A percentile compares a stretch with the other conserved stretches of the same genome.
Evolutionary conservation across 64 coral and sea anemone genomes (phyloP).

Genomic region (Stichodactyla mertensii): DNA sequence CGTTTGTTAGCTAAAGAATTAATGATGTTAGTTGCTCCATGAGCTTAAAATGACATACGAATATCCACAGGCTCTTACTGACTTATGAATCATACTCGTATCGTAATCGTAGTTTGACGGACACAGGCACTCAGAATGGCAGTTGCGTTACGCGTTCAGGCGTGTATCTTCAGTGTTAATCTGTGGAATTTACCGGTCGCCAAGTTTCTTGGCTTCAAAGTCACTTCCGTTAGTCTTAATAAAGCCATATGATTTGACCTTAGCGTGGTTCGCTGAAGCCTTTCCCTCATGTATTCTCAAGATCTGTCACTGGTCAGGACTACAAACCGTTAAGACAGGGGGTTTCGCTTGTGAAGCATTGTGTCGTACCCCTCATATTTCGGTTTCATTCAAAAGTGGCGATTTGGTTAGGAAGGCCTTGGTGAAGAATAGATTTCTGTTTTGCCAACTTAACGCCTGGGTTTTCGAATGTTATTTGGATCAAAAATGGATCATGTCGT

Average conservation of each 20-base stretch:
- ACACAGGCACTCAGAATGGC: background rate
- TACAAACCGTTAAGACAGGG: background rate
- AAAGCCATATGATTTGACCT: slow-evolving; percentile 1
- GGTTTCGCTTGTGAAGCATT: slow-evolving; percentile 4
- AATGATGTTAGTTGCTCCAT: too few species aligned
- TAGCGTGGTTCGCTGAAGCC: background rate
- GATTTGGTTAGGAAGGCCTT: background rate
- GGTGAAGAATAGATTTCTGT: background rate
- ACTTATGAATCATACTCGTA: too few species aligned
- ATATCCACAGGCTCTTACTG: too few species aligned
- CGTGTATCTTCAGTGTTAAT: background rate
- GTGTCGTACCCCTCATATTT: background rate
- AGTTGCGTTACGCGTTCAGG: background rate
- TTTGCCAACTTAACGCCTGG: background rate
- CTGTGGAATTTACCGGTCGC: background rate
- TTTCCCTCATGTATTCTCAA: background rate
- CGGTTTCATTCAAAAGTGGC: background rate
- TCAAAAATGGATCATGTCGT: background rate
- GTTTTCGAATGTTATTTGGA: background rate
- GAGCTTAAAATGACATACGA: too few species aligned
- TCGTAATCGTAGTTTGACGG: background rate
- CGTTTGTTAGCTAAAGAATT: too few species aligned
- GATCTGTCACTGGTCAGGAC: background rate
- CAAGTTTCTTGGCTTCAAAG: background rate
- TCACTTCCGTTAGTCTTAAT: background rate